Evolutionary conservation across 1,140 invertebrate species (phyloP).

Genomic region (Drosophila ambigua): DNA sequence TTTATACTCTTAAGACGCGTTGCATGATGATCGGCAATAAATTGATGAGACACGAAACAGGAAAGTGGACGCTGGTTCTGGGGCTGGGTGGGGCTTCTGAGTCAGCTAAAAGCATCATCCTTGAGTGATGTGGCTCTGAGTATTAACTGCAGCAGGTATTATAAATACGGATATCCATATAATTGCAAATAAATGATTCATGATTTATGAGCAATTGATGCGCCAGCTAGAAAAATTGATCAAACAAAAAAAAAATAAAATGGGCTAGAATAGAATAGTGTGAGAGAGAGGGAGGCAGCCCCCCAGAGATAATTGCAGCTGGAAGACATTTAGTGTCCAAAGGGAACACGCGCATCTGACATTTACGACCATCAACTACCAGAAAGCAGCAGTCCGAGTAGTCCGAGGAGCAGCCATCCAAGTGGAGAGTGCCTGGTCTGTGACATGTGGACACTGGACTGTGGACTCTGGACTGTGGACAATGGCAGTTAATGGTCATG

Average conservation of each 20-base stretch:
- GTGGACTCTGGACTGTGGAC: constrained; percentile 36
- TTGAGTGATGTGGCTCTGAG: constrained; percentile 28
- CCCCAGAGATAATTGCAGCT: constrained; percentile 67
- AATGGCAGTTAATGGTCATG: constrained; percentile 79
- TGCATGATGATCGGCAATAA: constrained; percentile 78
- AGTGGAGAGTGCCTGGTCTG: constrained; percentile 35
- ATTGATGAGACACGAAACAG: constrained; percentile 50
- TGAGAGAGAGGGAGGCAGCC: constrained; percentile 1
- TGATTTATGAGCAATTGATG: constrained; percentile 59
- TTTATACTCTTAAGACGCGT: constrained; percentile 40
- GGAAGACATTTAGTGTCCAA: constrained; percentile 76
- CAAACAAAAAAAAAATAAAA: neutral
- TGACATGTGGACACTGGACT: constrained; percentile 65
- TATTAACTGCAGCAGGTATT: constrained; percentile 31
- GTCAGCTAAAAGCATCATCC: constrained; percentile 70
- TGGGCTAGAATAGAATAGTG: constrained; percentile 2
- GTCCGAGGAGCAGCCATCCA: neutral
- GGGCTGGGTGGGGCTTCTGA: constrained; percentile 34
- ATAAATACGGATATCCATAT: constrained; percentile 48
- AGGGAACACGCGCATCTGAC: constrained; percentile 69
- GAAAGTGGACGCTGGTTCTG: neutral
- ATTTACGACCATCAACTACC: constrained; percentile 72
- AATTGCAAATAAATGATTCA: constrained; percentile 47
- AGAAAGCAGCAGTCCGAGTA: constrained; percentile 11
- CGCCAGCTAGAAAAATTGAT: constrained; percentile 18